Base-by-base conservation (phyloP, 53 echinoderm and acorn worm genomes). In the Astropecten irregularis region DNA sequence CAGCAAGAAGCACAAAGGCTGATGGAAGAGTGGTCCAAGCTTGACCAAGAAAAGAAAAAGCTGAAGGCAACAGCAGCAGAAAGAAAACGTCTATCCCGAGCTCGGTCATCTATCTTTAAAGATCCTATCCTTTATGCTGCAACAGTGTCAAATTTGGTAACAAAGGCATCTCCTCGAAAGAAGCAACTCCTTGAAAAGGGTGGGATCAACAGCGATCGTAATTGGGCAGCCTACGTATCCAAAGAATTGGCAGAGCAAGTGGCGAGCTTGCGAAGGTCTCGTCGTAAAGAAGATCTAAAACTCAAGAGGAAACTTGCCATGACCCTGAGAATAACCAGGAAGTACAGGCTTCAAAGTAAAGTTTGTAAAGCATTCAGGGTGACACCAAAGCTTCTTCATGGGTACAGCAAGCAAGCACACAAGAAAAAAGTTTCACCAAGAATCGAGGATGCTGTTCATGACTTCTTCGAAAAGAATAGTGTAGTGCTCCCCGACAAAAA, bases 61-160 rank as follows among this genome's bases (percentile, higher is more conserved):
- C 33, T 49, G 37, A 51, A 1, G 50, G 50, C 53, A 63, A 63
- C 63, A 63, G 46, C 65, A 66, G 82, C 66, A 66, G 70, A 69
- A 60, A n/a, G 85, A 39, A 73, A 85, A 62, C 62, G 85, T 14
- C 62, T 85, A n/a, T 73, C 85, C 39, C 38, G 86, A 49, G 86
- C 86, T 25, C 60, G 66, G 86, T 79, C 81, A 34, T 86, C 86
- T 38, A 62, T 86, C 25, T 77, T 40, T 9, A 65, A 48, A 73
- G 63, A 86, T 38, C 86, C 86, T 32, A 32, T 77, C 2, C 48
- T 66, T 29, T 85, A 85, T 15, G 72, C 85, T 56, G 56, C 72
- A 46, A 71, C 86, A 68, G 52, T 77, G 52, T 20, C 66, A 8
- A 65, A 76, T 21, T 32, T 76, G 35, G 76, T 77, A 13, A 21